Conservation (phyloP, 2,888 invertebrate species). For the Gasteruption jaculator region DNA sequence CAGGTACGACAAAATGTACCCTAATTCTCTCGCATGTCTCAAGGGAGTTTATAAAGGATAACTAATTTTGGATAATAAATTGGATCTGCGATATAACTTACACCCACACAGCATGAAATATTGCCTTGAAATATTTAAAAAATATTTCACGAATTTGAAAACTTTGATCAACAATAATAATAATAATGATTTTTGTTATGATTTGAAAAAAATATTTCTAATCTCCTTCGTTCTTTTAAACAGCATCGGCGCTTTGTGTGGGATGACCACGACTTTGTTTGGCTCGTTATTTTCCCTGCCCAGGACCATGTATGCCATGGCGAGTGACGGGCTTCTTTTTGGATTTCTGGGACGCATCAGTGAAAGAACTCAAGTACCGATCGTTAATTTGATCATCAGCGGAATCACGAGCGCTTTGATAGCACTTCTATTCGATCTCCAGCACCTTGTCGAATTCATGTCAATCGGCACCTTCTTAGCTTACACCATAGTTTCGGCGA, state of each 20-base stretch:
- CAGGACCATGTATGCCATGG: slow-evolving; percentile 87
- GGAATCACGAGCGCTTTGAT: slow-evolving; percentile 74
- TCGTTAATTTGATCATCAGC: slow-evolving; percentile 72
- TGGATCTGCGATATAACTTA: no score
- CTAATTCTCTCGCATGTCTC: no score
- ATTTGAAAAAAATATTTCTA: background rate
- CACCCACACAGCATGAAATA: no score
- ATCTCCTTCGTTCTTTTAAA: no score
- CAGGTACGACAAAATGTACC: slow-evolving; percentile 37
- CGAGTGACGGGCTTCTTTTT: slow-evolving; percentile 81
- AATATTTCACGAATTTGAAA: background rate
- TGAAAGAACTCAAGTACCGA: slow-evolving; percentile 75
- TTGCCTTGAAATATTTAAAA: background rate
- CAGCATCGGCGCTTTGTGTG: slow-evolving; percentile 79
- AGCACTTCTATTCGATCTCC: slow-evolving; percentile 81
- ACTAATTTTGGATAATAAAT: no score
- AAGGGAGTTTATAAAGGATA: no score
- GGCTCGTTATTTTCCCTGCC: slow-evolving; percentile 84
- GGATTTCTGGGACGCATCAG: slow-evolving; percentile 73
- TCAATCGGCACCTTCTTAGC: slow-evolving; percentile 85
- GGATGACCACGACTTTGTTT: slow-evolving; percentile 86
- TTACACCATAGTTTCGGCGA: slow-evolving; percentile 88
- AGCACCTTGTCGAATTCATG: slow-evolving; percentile 91
- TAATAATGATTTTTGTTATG: no score
- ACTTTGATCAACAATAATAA: no score